Percentiles rank a stretch among this genome's conserved stretches.
Conservation (phyloP, 2,888 invertebrate genomes). For the Lasioglossum morio region DNA sequence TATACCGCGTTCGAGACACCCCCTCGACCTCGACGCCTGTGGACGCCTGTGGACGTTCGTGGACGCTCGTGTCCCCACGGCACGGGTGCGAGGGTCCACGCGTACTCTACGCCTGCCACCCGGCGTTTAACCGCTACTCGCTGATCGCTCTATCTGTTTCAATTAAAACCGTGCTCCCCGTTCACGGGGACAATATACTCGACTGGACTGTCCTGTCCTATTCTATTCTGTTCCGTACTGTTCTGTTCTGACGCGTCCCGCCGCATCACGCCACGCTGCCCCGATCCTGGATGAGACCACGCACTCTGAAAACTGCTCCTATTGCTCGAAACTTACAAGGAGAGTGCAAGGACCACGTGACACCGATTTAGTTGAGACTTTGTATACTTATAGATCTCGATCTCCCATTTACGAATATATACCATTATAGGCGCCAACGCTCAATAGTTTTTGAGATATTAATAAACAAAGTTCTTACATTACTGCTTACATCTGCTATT, state of each 20-base stretch:
- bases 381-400: too few relatives aligned
- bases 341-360: too few relatives aligned
- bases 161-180: constrained; percentile 76
- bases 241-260: not conserved
- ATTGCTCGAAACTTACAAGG: not conserved
- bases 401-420: too few relatives aligned
- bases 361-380: too few relatives aligned
- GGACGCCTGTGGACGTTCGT: constrained; percentile 18
- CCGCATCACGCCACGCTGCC: not conserved
- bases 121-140: constrained; percentile 64
- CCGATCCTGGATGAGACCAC: not conserved
- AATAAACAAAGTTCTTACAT: too few relatives aligned
- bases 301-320: not conserved
- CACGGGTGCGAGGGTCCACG: constrained; percentile 44
- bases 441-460: too few relatives aligned
- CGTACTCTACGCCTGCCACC: constrained; percentile 35
- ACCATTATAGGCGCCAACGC: too few relatives aligned
- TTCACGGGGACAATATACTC: not conserved
- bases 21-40: constrained; percentile 67
- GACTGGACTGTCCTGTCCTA: not conserved
- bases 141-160: constrained; percentile 83
- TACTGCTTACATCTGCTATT: too few relatives aligned
- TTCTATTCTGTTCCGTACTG: not conserved
- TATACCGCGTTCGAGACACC: constrained; percentile 62
- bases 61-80: constrained; percentile 11